Evolutionary conservation across 2,113 vertebrate species (phyloP).

Genomic region (Caranx ignobilis): DNA sequence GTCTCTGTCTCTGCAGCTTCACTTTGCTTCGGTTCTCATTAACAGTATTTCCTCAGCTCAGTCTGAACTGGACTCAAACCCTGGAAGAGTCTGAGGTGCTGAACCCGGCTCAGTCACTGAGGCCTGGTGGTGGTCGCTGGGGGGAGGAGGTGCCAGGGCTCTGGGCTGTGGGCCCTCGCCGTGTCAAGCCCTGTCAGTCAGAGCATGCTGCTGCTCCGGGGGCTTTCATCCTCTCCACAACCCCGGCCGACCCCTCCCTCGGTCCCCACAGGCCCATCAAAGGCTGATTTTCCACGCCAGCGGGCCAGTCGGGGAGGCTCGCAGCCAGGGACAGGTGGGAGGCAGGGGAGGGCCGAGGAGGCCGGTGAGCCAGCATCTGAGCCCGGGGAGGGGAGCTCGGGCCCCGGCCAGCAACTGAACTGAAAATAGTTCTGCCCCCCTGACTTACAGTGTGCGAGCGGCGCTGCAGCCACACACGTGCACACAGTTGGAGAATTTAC

Average conservation of each 20-base stretch:
- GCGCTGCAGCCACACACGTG: conserved; percentile 42
- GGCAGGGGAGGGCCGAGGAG: conserved; percentile 51
- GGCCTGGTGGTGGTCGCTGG: conserved; percentile 18
- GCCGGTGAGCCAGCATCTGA: conserved; percentile 78
- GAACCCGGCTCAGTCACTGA: conserved; percentile 32
- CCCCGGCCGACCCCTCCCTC: conserved; percentile 49
- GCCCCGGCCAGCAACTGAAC: conserved; percentile 78
- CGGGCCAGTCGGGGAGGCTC: conserved; percentile 77
- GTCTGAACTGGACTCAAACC: neutral
- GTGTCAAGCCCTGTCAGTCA: conserved; percentile 77
- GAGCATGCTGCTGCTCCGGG: conserved; percentile 62
- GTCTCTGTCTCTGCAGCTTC: neutral
- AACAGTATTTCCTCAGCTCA: neutral
- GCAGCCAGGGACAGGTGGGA: conserved; percentile 84
- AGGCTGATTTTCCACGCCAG: conserved; percentile 85
- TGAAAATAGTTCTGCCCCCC: conserved; percentile 81
- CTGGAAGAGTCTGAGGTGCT: neutral
- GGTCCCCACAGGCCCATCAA: conserved; percentile 84
- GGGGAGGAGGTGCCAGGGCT: conserved; percentile 56
- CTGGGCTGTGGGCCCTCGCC: conserved; percentile 58
- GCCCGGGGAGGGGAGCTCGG: conserved; percentile 66
- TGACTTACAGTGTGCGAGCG: conserved; percentile 50
- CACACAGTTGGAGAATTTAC: conserved; percentile 48
- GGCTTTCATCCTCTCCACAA: conserved; percentile 65
- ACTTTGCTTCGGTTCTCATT: neutral